phyloP scores from a whole-genome alignment of 2,113 vertebrate species.

The Lepus americanus region DNA sequence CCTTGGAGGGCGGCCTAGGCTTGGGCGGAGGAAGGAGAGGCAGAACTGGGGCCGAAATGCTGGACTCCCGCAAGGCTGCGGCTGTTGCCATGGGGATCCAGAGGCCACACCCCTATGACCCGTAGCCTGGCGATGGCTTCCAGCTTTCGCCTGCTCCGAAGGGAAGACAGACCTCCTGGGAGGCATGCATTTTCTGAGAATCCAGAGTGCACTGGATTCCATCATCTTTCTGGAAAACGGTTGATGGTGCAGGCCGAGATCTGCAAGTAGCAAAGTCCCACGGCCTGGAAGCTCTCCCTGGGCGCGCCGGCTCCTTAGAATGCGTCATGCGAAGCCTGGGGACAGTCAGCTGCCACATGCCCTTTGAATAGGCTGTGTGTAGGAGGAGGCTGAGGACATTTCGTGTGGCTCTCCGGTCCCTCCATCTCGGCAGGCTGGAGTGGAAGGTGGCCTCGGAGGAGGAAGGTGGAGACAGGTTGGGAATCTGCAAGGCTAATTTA shows the following conservation, averaged over 20 bases:
- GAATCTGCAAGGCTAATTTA: conserved; percentile 63
- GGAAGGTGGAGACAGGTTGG: not conserved
- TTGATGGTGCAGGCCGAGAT: conserved; percentile 20
- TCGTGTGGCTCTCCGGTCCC: not conserved
- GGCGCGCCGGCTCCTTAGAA: not conserved
- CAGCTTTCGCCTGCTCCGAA: conserved; percentile 1
- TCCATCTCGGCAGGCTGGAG: not conserved
- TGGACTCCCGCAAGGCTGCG: not conserved
- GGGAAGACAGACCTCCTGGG: not conserved
- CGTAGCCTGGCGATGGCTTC: not conserved
- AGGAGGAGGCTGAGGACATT: conserved; percentile 19
- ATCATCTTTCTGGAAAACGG: conserved; percentile 7
- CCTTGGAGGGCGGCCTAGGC: not conserved
- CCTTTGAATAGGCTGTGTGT: conserved; percentile 49
- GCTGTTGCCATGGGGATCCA: not conserved
- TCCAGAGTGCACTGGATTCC: not conserved
- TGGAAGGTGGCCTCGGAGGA: not conserved
- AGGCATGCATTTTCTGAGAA: conserved; percentile 22
- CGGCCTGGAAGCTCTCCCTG: conserved; percentile 28
- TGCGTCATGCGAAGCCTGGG: not conserved
- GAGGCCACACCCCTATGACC: not conserved
- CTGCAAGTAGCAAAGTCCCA: not conserved
- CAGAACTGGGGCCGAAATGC: not conserved
- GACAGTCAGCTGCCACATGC: conserved; percentile 21
- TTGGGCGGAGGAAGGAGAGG: not conserved